phyloP scores from a whole-genome alignment of 2,888 invertebrate genomes.

The Epinotia brunnichana region DNA sequence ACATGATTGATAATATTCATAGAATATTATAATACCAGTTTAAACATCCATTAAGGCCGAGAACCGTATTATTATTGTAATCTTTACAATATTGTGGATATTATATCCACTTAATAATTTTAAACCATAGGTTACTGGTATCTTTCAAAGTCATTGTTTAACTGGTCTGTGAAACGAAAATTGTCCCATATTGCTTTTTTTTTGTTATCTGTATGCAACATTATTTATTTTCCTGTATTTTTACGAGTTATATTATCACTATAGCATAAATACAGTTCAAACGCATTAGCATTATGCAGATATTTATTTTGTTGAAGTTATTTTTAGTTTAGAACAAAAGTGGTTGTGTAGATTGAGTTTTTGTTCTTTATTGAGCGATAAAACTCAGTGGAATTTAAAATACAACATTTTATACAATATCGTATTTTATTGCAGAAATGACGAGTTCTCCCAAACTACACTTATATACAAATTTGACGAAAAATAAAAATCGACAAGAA shows the following conservation, averaged over 20 bases:
- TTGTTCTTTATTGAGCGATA: no score
- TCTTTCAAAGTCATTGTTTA: neutral
- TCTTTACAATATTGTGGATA: neutral
- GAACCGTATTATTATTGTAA: neutral
- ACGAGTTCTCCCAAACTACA: no score
- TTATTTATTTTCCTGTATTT: neutral
- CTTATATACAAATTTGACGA: no score
- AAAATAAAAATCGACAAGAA: no score
- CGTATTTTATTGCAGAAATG: no score
- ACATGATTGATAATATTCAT: neutral
- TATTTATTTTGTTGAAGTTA: no score
- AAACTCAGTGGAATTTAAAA: no score
- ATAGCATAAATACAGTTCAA: neutral
- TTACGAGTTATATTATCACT: neutral
- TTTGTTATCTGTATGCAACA: neutral
- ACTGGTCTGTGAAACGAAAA: neutral
- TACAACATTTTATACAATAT: no score
- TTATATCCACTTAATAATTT: neutral
- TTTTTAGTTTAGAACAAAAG: no score
- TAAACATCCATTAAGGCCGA: slow-evolving; percentile 1
- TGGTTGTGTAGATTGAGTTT: no score
- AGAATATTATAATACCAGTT: neutral
- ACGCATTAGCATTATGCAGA: neutral
- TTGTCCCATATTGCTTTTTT: neutral
- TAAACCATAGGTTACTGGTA: slow-evolving; percentile 4